Conservation (phyloP, 2,888 invertebrate species). For the Lasioglossum leucozonium region DNA sequence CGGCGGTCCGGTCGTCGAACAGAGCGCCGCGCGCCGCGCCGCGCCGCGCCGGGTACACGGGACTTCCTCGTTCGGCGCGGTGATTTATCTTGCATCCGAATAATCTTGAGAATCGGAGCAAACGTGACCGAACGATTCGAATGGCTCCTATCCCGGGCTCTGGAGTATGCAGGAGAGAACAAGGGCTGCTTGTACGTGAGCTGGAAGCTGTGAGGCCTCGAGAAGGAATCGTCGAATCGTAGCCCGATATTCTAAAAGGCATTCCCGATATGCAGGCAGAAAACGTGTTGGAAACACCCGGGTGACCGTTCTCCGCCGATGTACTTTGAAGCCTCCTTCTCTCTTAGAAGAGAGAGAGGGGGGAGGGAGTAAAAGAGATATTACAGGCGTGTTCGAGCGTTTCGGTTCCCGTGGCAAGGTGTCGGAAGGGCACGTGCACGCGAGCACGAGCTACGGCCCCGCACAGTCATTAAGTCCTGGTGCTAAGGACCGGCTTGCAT, state of each 20-base stretch:
- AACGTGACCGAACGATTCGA: conserved; percentile 56
- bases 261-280: conserved; percentile 13
- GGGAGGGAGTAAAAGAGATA: conserved; percentile 28
- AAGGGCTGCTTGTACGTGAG: conserved; percentile 23
- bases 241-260: conserved; percentile 31
- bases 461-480: conserved; percentile 45
- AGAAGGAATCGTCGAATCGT: conserved; percentile 24
- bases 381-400: conserved; percentile 45
- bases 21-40: not conserved
- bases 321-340: not conserved
- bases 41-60: conserved; percentile 11
- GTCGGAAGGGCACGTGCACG: conserved; percentile 39
- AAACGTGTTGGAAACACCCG: conserved; percentile 16
- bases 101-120: conserved; percentile 60
- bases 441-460: conserved; percentile 44
- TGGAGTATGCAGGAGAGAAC: conserved; percentile 24
- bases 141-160: conserved; percentile 12
- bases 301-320: not conserved
- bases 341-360: not conserved
- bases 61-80: conserved; percentile 30
- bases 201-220: not conserved
- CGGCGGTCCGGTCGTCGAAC: not conserved
- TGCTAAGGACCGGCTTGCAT: conserved; percentile 48
- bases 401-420: conserved; percentile 30
- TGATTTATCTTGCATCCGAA: conserved; percentile 55